Evolutionary conservation across 2,888 invertebrate genomes (phyloP), one percentile per base, ranked within the genome.

Genomic region (Allygus modestus): DNA sequence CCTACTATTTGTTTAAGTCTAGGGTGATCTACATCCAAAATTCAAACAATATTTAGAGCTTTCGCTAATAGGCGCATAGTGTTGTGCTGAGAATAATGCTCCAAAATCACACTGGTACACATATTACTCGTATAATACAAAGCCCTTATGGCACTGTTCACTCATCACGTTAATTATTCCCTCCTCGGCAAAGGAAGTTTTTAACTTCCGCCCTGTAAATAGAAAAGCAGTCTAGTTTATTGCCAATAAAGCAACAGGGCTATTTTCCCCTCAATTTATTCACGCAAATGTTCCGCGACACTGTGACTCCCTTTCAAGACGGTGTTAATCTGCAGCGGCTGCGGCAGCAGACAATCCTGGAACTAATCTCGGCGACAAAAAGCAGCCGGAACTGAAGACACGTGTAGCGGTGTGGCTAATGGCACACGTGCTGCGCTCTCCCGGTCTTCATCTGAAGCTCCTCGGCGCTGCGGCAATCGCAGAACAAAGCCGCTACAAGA

Each of bases 341-440:
- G 77, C 31, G 77, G 26, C 77, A 51, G 51, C 28, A 46, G 77
- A 46, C 46, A 43, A 46, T 46, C 46, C 26, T 37, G 77, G 77
- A 77, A 77, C 77, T 77, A 77, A 77, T 77, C 77, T 28, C 11
- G 73, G 73, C 37, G 46, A 77, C 77, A 77, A 77, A 77, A 77
- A 77, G 26, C 28, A 28, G 28, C 77, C 77, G 46, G 77, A 77
- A 46, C 77, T 26, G 77, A 46, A 23, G 28, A 77, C 77, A 28
- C 23, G 77, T 43, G 51, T n/a, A 2, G n/a, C 11, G 11, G 43
- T 43, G 73, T 73, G 23, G 73, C 73, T 9, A 73, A 77, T 46
- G 46, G 51, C 9, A 43, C 77, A 46, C 77, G 77, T 77, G 77
- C 77, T 77, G 77, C 77, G 77, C 23, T 51, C 77, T 77, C 12